These are phyloP conservation scores for Lophura nycthemera DNA, from an alignment of 2,113 vertebrate genomes.

Conservation along the genomic window DNA sequence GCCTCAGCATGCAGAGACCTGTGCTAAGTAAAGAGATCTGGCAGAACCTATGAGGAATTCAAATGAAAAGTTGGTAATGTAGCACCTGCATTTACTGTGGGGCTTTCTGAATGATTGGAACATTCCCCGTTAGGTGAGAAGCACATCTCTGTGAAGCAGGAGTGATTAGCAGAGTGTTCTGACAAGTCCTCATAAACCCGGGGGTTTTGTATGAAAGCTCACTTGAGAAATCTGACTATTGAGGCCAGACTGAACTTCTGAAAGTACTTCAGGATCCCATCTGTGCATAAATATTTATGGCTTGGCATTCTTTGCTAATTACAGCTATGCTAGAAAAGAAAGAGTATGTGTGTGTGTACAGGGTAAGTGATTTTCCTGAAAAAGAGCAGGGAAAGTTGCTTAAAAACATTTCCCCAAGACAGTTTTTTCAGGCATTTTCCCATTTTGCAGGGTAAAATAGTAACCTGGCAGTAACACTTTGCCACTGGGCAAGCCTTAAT, in stretches of 20 bases:
- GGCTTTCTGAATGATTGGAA: rapidly evolving
- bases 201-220: neutral
- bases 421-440: slow-evolving; percentile 22
- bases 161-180: slow-evolving; percentile 25
- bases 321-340: neutral
- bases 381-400: neutral
- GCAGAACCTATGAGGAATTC: slow-evolving; percentile 44
- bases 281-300: slow-evolving; percentile 28
- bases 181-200: slow-evolving; percentile 18
- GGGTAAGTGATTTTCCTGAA: slow-evolving; percentile 10
- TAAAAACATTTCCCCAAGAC: neutral
- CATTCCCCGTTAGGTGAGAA: slow-evolving; percentile 15
- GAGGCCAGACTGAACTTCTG: neutral
- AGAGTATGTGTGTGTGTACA: neutral
- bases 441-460: neutral
- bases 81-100: slow-evolving; percentile 23
- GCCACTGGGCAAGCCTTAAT: neutral
- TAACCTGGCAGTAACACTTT: neutral
- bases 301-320: slow-evolving; percentile 25
- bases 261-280: slow-evolving; percentile 10
- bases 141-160: neutral
- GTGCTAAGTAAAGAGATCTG: slow-evolving; percentile 4
- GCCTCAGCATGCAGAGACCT: slow-evolving; percentile 6
- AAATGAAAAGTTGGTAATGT: slow-evolving; percentile 36
- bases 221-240: neutral